Conservation (phyloP, 2,113 vertebrate genomes). For the Dromaius novaehollandiae region DNA sequence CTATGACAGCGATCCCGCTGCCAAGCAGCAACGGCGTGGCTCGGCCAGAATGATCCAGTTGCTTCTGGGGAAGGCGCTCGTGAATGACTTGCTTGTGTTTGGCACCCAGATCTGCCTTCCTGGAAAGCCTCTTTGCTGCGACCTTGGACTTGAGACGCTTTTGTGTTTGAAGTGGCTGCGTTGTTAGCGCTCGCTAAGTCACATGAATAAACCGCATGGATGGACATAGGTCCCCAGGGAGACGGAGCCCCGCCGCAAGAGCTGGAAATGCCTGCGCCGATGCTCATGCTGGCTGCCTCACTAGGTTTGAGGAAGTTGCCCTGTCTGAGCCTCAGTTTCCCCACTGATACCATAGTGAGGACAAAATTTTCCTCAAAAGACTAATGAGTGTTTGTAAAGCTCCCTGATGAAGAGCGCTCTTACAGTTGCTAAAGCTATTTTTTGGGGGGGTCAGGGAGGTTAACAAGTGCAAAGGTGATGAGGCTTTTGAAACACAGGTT, state of each 20-base stretch:
- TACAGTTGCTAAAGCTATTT: constrained; percentile 1
- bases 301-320: not conserved
- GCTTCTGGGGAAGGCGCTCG: not conserved
- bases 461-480: constrained; percentile 13
- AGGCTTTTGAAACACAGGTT: constrained; percentile 61
- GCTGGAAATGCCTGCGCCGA: rapidly evolving
- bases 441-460: constrained; percentile 61
- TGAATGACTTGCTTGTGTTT: constrained; percentile 29
- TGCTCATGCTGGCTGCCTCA: not conserved
- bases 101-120: constrained; percentile 7
- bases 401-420: not conserved
- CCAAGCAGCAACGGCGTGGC: not conserved
- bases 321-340: not conserved
- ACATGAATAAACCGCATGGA: rapidly evolving
- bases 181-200: not conserved
- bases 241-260: rapidly evolving
- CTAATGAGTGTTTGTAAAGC: not conserved
- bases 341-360: not conserved
- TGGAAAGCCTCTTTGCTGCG: not conserved
- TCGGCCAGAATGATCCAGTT: not conserved
- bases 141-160: not conserved
- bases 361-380: not conserved
- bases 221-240: not conserved
- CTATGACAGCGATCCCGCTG: not conserved
- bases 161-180: not conserved